phyloP scores from a whole-genome alignment of 2,797 vertebrate genomes.

The Acanthurus leucopareius region DNA sequence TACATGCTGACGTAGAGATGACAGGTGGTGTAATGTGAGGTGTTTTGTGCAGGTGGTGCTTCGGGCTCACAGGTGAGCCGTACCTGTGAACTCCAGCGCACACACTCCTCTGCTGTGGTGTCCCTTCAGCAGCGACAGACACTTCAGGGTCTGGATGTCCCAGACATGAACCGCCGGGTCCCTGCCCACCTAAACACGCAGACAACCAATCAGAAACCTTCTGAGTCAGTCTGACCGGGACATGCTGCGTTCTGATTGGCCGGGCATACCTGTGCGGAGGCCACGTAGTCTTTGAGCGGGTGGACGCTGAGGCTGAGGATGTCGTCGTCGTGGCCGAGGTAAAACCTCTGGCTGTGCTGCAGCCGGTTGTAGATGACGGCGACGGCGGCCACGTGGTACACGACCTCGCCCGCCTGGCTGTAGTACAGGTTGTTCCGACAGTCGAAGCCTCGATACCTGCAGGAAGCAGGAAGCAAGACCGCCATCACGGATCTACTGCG shows the following conservation, averaged over 20 bases:
- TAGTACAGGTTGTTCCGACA: slow-evolving; percentile 97
- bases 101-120: slow-evolving; percentile 95
- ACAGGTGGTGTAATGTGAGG: no score
- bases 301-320: slow-evolving; percentile 95
- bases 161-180: slow-evolving; percentile 95
- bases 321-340: slow-evolving; percentile 95
- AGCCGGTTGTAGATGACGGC: slow-evolving; percentile 94
- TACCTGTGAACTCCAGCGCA: slow-evolving; percentile 95
- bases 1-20: no score
- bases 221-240: neutral
- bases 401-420: slow-evolving; percentile 92
- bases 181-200: slow-evolving; percentile 89
- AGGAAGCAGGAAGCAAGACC: slow-evolving; percentile 85
- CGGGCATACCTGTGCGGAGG: slow-evolving; percentile 91
- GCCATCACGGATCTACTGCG: no score
- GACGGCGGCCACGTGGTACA: slow-evolving; percentile 95
- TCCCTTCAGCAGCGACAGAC: slow-evolving; percentile 93
- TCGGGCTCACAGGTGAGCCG: slow-evolving; percentile 33
- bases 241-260: neutral
- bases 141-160: slow-evolving; percentile 95
- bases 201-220: slow-evolving; percentile 43
- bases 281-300: slow-evolving; percentile 93
- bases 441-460: slow-evolving; percentile 96
- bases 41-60: no score
- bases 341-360: slow-evolving; percentile 96